Evolutionary conservation across 2,888 invertebrate genomes (phyloP).

Genomic region (Caenorhabditis becei): DNA sequence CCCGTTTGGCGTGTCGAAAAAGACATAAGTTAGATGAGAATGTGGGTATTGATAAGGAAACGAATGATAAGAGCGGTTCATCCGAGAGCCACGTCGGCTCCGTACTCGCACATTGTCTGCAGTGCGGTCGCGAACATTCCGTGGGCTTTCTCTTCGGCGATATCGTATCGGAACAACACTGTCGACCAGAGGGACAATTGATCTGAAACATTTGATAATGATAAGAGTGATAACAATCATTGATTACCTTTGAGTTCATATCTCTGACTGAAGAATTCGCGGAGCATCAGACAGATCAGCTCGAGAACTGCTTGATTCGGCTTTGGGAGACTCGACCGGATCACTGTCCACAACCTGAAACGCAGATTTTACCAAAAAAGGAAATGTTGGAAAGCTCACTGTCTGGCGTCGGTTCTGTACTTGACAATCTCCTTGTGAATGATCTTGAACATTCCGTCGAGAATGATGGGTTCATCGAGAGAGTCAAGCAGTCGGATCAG

Average conservation of each 20-base stretch:
- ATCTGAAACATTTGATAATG: conserved; percentile 66
- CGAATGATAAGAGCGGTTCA: background rate
- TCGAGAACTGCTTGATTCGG: conserved; percentile 54
- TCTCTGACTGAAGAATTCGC: conserved; percentile 61
- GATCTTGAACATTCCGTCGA: conserved; percentile 51
- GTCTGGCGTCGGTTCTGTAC: conserved; percentile 30
- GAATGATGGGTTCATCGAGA: conserved; percentile 59
- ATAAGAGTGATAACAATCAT: too few relatives aligned
- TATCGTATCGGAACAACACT: conserved; percentile 66
- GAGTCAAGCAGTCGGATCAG: conserved; percentile 70
- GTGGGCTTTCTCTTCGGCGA: conserved; percentile 15
- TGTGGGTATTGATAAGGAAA: background rate
- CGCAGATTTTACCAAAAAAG: background rate
- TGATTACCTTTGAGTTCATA: conserved; percentile 48
- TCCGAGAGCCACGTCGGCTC: conserved; percentile 56
- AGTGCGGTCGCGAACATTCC: conserved; percentile 48
- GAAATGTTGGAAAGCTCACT: conserved; percentile 17
- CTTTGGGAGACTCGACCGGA: conserved; percentile 29
- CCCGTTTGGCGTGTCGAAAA: background rate
- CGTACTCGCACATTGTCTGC: conserved; percentile 64
- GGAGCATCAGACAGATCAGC: conserved; percentile 46
- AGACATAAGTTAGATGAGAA: background rate
- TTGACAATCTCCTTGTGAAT: conserved; percentile 57
- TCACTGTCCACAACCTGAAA: conserved; percentile 50
- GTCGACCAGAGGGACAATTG: conserved; percentile 69